A percentile compares a stretch with the other conserved stretches of the same genome.
Evolutionary conservation across 2,113 vertebrate genomes (phyloP).

Genomic region (Austrofundulus limnaeus): DNA sequence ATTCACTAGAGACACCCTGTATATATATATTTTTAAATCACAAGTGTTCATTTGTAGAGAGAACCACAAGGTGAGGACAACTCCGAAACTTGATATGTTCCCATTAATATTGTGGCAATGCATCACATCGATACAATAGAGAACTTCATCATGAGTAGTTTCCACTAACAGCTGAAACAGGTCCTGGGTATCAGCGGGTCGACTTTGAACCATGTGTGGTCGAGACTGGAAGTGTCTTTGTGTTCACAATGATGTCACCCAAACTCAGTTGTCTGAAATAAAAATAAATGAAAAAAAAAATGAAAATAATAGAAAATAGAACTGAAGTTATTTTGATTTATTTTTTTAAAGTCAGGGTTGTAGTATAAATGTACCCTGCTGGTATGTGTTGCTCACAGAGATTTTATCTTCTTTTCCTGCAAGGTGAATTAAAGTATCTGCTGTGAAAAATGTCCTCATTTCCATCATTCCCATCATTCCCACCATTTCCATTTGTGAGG

Average conservation of each 20-base stretch:
- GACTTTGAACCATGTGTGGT: slow-evolving; percentile 26
- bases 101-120: slow-evolving; percentile 19
- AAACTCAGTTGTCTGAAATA: slow-evolving; percentile 9
- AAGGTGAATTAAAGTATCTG: no score
- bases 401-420: no score
- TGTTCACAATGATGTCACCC: slow-evolving; percentile 34
- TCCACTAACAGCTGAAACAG: slow-evolving; percentile 52
- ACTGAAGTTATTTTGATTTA: no score
- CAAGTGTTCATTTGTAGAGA: neutral
- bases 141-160: slow-evolving; percentile 44
- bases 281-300: neutral
- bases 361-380: no score
- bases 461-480: no score
- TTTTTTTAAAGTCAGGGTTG: no score
- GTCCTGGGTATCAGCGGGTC: slow-evolving; percentile 43
- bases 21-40: neutral
- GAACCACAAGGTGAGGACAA: slow-evolving; percentile 12
- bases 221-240: slow-evolving; percentile 4
- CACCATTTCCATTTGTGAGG: no score
- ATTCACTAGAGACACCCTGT: neutral
- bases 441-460: no score
- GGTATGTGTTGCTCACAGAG: no score
- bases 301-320: neutral
- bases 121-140: slow-evolving; percentile 41
- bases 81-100: slow-evolving; percentile 55